Evolutionary conservation across 2,888 invertebrate species (phyloP).

Genomic region (Trachelus iudaicus): DNA sequence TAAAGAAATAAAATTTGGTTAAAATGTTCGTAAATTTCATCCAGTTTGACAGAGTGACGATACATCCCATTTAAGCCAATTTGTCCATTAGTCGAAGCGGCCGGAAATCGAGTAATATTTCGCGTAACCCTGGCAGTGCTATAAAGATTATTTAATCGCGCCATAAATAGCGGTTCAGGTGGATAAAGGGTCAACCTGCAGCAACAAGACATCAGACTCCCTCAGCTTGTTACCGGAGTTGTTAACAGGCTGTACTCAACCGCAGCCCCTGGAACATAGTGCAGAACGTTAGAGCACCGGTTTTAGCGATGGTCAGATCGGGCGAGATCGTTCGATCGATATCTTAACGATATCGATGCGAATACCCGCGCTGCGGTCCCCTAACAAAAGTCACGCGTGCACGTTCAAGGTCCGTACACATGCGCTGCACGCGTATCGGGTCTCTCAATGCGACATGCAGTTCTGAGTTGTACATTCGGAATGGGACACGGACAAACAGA

Average conservation of each 20-base stretch:
- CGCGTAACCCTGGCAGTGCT: background rate
- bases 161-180: background rate
- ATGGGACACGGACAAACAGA: constrained; percentile 7
- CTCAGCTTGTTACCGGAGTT: constrained; percentile 14
- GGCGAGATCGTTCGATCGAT: constrained; percentile 6
- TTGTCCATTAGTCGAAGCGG: background rate
- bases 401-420: background rate
- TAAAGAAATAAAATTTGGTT: background rate
- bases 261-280: constrained; percentile 1
- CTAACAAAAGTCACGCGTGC: constrained; percentile 13
- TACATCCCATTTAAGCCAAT: background rate
- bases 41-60: background rate
- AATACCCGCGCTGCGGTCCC: constrained; percentile 7
- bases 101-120: background rate
- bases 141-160: constrained; percentile 9
- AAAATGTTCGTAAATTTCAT: background rate
- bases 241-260: constrained; percentile 2
- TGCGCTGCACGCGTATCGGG: background rate
- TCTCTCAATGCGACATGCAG: constrained; percentile 3
- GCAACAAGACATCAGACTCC: constrained; percentile 9
- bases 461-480: background rate
- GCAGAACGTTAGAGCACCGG: background rate
- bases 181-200: background rate
- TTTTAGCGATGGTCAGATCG: background rate
- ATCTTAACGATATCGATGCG: constrained; percentile 11